Conservation (phyloP, 1,140 invertebrate genomes). For the Holcopasites calliopsidis region DNA sequence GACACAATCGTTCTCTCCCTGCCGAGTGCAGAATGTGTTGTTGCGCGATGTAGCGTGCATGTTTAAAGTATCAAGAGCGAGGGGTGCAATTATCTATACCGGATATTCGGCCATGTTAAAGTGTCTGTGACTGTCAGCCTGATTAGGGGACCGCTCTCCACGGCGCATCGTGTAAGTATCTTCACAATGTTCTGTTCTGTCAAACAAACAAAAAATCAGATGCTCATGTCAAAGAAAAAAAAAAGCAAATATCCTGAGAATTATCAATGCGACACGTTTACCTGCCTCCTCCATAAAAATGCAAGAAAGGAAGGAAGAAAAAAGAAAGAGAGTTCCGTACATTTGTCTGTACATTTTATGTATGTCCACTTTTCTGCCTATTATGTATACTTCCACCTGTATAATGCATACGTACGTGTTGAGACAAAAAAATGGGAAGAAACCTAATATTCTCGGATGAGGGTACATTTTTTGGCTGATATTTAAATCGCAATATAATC, state of each 20-base stretch:
- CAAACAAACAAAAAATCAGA: background rate
- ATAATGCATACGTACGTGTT: too few species aligned
- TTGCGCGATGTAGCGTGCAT: conserved; percentile 54
- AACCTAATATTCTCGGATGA: background rate
- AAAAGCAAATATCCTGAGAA: background rate
- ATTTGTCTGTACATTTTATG: conserved; percentile 1
- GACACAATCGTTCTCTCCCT: background rate
- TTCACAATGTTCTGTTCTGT: conserved; percentile 54
- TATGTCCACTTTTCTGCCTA: background rate
- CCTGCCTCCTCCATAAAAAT: conserved; percentile 30
- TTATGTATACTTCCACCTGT: background rate
- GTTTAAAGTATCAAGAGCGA: conserved; percentile 28
- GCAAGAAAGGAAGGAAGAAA: conserved; percentile 49
- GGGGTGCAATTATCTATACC: conserved; percentile 13
- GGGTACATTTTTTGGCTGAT: conserved; percentile 22
- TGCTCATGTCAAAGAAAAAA: background rate
- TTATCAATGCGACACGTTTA: conserved; percentile 8
- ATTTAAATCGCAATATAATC: conserved; percentile 37
- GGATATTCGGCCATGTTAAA: conserved; percentile 41
- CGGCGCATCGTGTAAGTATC: conserved; percentile 58
- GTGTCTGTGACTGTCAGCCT: conserved; percentile 29
- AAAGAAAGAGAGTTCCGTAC: conserved; percentile 12
- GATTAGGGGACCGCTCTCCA: conserved; percentile 34
- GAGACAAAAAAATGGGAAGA: background rate
- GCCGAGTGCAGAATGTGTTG: conserved; percentile 4